These are phyloP conservation scores for Astatotilapia flaviijosephi DNA, from an alignment of 2,113 vertebrate genomes.

Conservation along the genomic window DNA sequence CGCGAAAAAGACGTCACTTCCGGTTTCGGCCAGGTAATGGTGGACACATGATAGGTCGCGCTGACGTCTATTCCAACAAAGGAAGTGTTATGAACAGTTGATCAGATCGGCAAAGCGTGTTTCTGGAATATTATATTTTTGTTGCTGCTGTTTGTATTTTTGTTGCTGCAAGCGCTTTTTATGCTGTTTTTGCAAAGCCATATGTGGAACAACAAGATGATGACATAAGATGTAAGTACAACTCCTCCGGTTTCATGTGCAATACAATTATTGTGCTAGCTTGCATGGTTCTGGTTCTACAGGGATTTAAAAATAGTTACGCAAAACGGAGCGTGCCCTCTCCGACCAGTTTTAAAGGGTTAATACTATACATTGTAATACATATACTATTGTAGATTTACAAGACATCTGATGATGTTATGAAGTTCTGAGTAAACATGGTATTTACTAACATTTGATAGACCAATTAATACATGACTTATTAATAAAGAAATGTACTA, in stretches of 20 bases:
- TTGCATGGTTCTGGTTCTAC: background rate
- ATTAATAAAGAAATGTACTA: background rate
- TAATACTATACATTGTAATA: background rate
- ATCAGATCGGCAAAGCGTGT: background rate
- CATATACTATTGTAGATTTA: background rate
- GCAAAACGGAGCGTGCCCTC: background rate
- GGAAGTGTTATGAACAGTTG: background rate
- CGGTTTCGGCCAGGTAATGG: background rate
- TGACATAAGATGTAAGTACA: background rate
- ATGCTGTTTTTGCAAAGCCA: background rate
- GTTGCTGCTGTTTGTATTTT: background rate
- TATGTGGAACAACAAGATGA: background rate
- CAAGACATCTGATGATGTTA: background rate
- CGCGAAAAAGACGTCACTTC: background rate
- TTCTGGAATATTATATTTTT: background rate
- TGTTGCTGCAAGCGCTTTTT: accelerated
- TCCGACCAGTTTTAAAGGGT: background rate
- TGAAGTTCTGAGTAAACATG: background rate
- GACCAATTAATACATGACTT: background rate
- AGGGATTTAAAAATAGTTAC: background rate
- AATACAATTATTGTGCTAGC: background rate
- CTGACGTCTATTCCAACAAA: background rate
- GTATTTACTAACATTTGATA: background rate
- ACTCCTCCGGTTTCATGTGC: background rate
- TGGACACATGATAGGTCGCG: background rate